Percentiles rank a stretch among this genome's conserved stretches.
Conservation (phyloP, 2,113 vertebrate species). For the Planiliza haematocheilus region DNA sequence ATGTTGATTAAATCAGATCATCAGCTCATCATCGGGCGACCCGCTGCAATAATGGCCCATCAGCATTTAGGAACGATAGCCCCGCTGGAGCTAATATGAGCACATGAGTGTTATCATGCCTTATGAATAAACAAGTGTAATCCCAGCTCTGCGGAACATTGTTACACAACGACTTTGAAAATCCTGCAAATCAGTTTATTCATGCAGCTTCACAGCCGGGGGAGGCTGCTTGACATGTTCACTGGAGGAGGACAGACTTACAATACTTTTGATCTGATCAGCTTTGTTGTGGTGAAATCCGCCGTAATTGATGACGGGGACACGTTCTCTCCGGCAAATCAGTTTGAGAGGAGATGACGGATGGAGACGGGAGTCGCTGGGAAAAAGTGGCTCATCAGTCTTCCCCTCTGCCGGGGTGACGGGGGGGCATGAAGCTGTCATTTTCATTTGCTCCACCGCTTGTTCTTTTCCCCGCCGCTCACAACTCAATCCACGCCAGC, state of each 20-base stretch:
- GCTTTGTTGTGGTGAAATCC: conserved; percentile 66
- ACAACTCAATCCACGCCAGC: conserved; percentile 45
- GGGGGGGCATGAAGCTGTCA: conserved; percentile 60
- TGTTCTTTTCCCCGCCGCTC: conserved; percentile 25
- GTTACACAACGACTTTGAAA: conserved; percentile 50
- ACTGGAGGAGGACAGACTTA: conserved; percentile 48
- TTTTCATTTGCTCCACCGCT: conserved; percentile 58
- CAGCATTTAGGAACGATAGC: conserved; percentile 32
- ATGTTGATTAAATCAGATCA: conserved; percentile 30
- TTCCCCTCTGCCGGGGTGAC: conserved; percentile 42
- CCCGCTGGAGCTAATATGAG: conserved; percentile 29
- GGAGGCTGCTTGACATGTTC: conserved; percentile 44
- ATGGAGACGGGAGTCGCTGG: conserved; percentile 44
- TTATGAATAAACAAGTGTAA: conserved; percentile 57
- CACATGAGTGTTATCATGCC: conserved; percentile 23
- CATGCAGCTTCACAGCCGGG: conserved; percentile 47
- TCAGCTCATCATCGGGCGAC: conserved; percentile 32
- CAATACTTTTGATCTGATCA: conserved; percentile 60
- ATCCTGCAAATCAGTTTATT: conserved; percentile 60
- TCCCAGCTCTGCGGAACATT: conserved; percentile 36
- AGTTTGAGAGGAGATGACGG: conserved; percentile 63
- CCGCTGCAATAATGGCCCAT: conserved; percentile 20
- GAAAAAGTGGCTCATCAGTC: conserved; percentile 60
- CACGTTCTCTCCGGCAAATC: conserved; percentile 62
- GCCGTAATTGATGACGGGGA: conserved; percentile 66